Base-by-base conservation (phyloP, 2,113 vertebrate species). In the Enhydra lutris region DNA sequence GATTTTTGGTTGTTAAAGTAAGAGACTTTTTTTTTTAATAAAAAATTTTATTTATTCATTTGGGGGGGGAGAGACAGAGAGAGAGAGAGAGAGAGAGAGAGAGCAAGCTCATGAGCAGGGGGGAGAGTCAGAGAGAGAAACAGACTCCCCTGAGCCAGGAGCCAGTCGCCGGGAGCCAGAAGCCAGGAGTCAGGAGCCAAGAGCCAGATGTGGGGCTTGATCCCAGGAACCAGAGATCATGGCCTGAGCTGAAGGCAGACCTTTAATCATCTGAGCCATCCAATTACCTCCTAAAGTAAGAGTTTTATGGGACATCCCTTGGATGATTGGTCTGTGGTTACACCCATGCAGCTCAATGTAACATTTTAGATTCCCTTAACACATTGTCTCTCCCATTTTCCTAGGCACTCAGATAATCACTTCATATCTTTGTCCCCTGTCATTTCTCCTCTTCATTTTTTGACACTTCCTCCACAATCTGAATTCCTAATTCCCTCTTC, bases 351-450 rank as follows among this genome's bases (percentile, higher is more conserved):
- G 5, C 18, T 83, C 34, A 90, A 13, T 1, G 39, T 4, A 13
- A 31, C 26, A 39, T 52, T 0, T 4, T 52, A 57, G 4, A 10
- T 17, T 18, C 1, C 9, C 15, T 8, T 86, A 26, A 63, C 0
- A 26, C 7, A 55, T 17, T 17, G 13, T 47, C 14, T 42, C 6
- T 21, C 31, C 14, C 34, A 29, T 84, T 71, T 39, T 6, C 23
- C 10, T 21, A 11, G 39, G 26, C 6, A 3, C 23, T 3, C n/a
- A n/a, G 6, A 23, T 0, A 59, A 11, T 59, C 57, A 52, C 26
- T 86, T 88, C 4, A 39, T 50, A 18, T 52, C 14, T 82, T 59
- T 21, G 3, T 57, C 31, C 21, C 47, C 1, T 39, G 18, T 69
- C 3, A 24, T 67, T 71, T 47, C 23, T 55, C 14, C 24, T 78